A percentile compares a stretch with the other conserved stretches of the same genome.
These are phyloP conservation scores for Kradibia gibbosae DNA, from an alignment of 1,140 invertebrate genomes.

Conservation along the genomic window DNA sequence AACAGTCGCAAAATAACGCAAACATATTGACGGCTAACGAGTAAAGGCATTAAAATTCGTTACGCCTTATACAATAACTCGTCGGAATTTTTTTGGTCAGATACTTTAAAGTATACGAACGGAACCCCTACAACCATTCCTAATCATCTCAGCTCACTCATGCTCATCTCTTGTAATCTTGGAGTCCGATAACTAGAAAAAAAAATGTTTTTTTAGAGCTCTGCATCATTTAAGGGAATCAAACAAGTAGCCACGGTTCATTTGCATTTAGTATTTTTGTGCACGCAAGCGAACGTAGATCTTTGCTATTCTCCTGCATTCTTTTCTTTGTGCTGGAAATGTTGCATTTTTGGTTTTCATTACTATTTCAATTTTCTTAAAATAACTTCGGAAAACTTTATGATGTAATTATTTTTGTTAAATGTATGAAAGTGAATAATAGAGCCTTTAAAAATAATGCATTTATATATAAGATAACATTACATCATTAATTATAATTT, in stretches of 20 bases:
- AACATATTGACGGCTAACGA: constrained; percentile 13
- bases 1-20: neutral
- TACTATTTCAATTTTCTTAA: too few species aligned
- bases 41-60: neutral
- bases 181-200: neutral
- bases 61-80: neutral
- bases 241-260: neutral
- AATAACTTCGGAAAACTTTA: too few species aligned
- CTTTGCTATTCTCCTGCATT: neutral
- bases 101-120: neutral
- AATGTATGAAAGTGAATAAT: too few species aligned
- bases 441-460: too few species aligned
- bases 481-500: too few species aligned
- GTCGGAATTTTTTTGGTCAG: neutral
- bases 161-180: neutral
- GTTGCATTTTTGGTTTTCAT: neutral
- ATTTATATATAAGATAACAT: too few species aligned
- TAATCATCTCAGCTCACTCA: neutral
- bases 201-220: neutral
- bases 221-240: neutral
- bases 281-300: neutral
- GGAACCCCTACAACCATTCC: neutral
- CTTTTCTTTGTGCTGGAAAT: neutral
- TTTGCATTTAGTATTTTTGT: neutral
- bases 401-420: too few species aligned